phyloP scores from a whole-genome alignment of 2,888 invertebrate genomes.

The Meloe dianella region DNA sequence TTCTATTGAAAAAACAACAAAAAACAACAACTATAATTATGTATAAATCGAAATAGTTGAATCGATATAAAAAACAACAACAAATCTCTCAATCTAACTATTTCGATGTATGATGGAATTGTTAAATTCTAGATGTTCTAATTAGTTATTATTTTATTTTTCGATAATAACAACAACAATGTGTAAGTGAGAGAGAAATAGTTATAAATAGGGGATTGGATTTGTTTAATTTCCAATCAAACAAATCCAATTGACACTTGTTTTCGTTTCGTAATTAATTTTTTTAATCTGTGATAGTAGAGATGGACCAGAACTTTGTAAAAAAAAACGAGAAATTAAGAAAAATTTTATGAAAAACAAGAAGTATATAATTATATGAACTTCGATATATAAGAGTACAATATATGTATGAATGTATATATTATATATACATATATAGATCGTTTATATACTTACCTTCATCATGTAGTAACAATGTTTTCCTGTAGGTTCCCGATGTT shows the following conservation, averaged over 20 bases:
- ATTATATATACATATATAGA: conserved; percentile 36
- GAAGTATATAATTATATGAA: conserved; percentile 36
- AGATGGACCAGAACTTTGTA: conserved; percentile 60
- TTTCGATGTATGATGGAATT: conserved; percentile 48
- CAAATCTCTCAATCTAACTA: conserved; percentile 17
- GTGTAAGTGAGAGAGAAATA: conserved; percentile 8
- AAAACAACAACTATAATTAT: conserved; percentile 8
- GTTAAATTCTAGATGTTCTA: conserved; percentile 37
- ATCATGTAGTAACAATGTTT: conserved; percentile 47
- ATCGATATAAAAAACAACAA: conserved; percentile 17
- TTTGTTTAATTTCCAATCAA: neutral
- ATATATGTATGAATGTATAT: conserved; percentile 57
- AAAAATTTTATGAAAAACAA: neutral
- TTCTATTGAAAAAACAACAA: too few species aligned
- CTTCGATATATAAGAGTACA: conserved; percentile 51
- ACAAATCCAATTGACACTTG: neutral
- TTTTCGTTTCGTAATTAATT: conserved; percentile 41
- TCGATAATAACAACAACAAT: too few species aligned
- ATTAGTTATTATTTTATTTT: conserved; percentile 30
- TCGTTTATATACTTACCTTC: conserved; percentile 39
- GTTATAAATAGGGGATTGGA: conserved; percentile 1
- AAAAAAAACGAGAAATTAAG: conserved; percentile 52
- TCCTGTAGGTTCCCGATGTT: conserved; percentile 49
- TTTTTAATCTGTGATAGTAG: conserved; percentile 63
- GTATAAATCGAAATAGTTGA: conserved; percentile 27